Evolutionary conservation across 1,140 invertebrate species (phyloP).

Genomic region (Eubasilissa regina): DNA sequence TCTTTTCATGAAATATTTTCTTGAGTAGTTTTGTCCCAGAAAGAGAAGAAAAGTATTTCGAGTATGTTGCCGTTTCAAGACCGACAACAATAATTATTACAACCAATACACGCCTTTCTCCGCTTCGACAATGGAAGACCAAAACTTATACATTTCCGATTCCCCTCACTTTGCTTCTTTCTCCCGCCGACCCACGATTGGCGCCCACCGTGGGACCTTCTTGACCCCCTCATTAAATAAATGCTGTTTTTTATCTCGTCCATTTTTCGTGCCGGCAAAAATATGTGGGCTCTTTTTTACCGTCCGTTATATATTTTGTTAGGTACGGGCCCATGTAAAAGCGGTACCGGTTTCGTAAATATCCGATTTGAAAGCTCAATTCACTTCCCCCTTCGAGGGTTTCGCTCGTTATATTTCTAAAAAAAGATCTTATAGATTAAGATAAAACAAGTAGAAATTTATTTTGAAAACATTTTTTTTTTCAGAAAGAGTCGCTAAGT

Average conservation of each 20-base stretch:
- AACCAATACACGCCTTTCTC: background rate
- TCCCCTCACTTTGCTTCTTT: background rate
- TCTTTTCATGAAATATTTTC: too few relatives aligned
- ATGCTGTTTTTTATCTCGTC: background rate
- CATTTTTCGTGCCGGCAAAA: constrained; percentile 17
- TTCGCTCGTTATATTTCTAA: background rate
- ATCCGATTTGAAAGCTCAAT: background rate
- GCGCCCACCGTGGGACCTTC: background rate
- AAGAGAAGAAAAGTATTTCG: too few relatives aligned
- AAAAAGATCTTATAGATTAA: background rate
- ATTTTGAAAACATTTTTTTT: too few relatives aligned
- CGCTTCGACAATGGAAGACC: background rate
- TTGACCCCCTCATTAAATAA: constrained; percentile 14
- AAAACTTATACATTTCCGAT: background rate
- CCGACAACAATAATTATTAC: too few relatives aligned
- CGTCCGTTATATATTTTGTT: constrained; percentile 20
- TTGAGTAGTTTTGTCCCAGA: too few relatives aligned
- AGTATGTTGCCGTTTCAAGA: too few relatives aligned
- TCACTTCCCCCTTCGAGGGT: constrained; percentile 1
- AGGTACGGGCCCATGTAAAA: background rate
- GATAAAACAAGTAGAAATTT: too few relatives aligned
- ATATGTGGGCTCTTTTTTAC: constrained; percentile 10
- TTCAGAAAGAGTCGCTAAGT: too few relatives aligned
- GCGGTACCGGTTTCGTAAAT: constrained; percentile 8
- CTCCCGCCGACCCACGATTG: background rate